phyloP scores from a whole-genome alignment of 2,797 vertebrate genomes.

The Peromyscus aztecus region DNA sequence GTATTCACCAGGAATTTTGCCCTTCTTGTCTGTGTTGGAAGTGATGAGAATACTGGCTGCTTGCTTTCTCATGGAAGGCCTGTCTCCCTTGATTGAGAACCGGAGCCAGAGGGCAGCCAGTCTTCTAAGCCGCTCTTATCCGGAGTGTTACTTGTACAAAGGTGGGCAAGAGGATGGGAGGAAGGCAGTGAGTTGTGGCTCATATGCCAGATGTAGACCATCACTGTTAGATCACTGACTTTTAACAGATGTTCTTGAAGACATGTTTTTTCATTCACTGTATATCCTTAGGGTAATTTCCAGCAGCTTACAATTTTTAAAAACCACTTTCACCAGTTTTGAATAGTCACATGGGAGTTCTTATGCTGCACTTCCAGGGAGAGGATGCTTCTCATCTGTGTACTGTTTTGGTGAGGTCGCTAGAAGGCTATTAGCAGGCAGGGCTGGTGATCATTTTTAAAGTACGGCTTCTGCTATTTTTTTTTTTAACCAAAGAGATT shows the following conservation, averaged over 20 bases:
- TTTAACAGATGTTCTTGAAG: conserved; percentile 64
- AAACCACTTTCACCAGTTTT: conserved; percentile 16
- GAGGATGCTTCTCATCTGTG: background rate
- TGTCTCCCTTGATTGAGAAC: conserved; percentile 22
- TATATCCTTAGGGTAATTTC: conserved; percentile 18
- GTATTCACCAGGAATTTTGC: conserved; percentile 10
- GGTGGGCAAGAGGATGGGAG: background rate
- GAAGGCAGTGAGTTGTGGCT: conserved; percentile 1
- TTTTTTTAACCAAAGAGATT: background rate
- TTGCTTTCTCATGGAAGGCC: background rate
- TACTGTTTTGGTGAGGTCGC: conserved; percentile 18
- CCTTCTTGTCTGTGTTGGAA: background rate
- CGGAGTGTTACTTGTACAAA: conserved; percentile 32
- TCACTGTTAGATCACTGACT: conserved; percentile 22
- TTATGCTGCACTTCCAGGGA: conserved; percentile 25
- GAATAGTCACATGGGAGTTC: background rate
- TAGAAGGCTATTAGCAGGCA: background rate
- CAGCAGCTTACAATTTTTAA: background rate
- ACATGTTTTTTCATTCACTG: conserved; percentile 45
- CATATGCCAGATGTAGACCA: background rate
- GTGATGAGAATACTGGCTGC: conserved; percentile 29
- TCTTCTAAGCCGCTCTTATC: conserved; percentile 14
- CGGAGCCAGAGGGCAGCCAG: background rate
- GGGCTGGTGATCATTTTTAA: conserved; percentile 2
- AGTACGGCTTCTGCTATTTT: conserved; percentile 37